These are phyloP conservation scores for Lichenostomus cassidix DNA, from an alignment of 2,113 vertebrate genomes.

Conservation along the genomic window DNA sequence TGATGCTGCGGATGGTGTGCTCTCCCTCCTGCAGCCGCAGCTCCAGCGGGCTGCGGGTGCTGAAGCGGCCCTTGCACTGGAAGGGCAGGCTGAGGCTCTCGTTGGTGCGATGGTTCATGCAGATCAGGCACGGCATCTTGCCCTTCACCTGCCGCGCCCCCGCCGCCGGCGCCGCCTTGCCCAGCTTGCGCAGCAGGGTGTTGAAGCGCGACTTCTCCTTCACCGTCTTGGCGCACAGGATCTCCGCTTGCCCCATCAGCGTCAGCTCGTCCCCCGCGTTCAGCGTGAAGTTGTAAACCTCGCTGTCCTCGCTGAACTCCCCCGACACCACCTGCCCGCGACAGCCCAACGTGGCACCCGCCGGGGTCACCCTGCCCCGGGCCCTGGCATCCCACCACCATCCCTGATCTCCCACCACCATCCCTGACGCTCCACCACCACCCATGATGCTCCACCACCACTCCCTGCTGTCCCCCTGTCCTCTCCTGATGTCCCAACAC, in stretches of 20 bases:
- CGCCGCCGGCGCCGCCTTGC: constrained; percentile 74
- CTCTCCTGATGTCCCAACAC: neutral
- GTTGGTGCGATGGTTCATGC: constrained; percentile 98
- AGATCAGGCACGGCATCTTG: constrained; percentile 97
- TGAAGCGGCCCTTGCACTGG: constrained; percentile 94
- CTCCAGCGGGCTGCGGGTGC: constrained; percentile 94
- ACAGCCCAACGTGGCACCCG: neutral
- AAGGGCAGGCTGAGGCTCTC: constrained; percentile 97
- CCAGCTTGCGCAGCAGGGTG: constrained; percentile 87
- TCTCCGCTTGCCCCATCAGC: constrained; percentile 97
- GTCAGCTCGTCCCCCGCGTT: constrained; percentile 96
- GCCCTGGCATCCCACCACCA: accelerated
- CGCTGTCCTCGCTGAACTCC: constrained; percentile 98
- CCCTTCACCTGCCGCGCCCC: constrained; percentile 72
- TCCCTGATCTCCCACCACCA: accelerated
- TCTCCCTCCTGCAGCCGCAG: constrained; percentile 96
- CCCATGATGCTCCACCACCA: no score
- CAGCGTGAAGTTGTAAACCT: constrained; percentile 98
- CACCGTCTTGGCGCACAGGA: constrained; percentile 89
- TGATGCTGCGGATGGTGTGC: constrained; percentile 95
- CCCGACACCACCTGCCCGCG: constrained; percentile 89
- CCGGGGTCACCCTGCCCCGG: neutral
- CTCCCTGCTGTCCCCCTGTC: neutral
- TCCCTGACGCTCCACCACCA: neutral
- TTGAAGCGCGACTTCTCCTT: constrained; percentile 94